Conservation (phyloP, 35 echinoderm and acorn worm species). For the Heliocidaris erythrogramma region DNA sequence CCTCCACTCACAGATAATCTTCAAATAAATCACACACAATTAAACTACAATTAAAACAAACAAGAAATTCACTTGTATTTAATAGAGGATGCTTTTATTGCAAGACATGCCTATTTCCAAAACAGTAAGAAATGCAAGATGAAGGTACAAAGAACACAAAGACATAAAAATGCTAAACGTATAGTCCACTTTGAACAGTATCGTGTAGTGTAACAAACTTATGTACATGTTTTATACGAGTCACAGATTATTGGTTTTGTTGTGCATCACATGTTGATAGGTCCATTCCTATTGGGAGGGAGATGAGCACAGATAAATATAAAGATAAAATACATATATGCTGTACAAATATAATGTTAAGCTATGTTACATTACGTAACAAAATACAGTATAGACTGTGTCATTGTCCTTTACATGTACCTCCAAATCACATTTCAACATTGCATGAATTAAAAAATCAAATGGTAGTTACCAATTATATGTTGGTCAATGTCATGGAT, state of each 20-base stretch:
- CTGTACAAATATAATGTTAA: not conserved
- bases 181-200: not conserved
- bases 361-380: not conserved
- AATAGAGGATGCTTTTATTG: not conserved
- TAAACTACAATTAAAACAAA: not conserved
- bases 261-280: not conserved
- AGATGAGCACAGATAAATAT: not conserved
- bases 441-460: too few species aligned
- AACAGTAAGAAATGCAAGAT: not conserved
- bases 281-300: not conserved
- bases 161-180: not conserved
- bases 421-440: too few species aligned
- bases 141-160: not conserved
- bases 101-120: constrained; percentile 2
- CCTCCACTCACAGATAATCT: too few species aligned
- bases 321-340: not conserved
- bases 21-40: too few species aligned
- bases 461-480: too few species aligned
- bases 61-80: not conserved
- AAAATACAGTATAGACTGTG: too few species aligned
- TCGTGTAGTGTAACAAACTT: not conserved
- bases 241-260: not conserved
- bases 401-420: too few species aligned
- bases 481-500: too few species aligned
- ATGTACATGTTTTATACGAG: not conserved